Conservation (phyloP, 2,888 invertebrate genomes). For the Automeris io region DNA sequence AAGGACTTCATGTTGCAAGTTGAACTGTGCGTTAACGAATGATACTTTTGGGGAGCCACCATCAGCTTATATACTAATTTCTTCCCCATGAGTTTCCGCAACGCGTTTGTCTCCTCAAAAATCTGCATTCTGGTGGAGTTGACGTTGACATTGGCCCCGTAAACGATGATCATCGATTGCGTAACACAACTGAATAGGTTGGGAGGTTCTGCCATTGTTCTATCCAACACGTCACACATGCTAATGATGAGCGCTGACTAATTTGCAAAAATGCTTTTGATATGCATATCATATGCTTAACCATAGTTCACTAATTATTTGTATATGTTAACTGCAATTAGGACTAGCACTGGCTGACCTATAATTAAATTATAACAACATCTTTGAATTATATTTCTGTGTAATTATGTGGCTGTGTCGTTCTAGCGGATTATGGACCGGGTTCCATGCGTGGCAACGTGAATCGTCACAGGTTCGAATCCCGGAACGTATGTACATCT, state of each 20-base stretch:
- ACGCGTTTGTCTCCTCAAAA: conserved; percentile 42
- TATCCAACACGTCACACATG: conserved; percentile 50
- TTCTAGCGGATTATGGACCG: too few species aligned
- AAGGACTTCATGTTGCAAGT: conserved; percentile 51
- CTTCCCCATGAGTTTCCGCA: conserved; percentile 47
- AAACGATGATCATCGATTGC: conserved; percentile 57
- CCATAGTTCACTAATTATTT: conserved; percentile 14
- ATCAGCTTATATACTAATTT: conserved; percentile 53
- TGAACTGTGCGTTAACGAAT: conserved; percentile 52
- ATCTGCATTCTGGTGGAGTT: conserved; percentile 64
- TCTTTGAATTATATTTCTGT: too few species aligned
- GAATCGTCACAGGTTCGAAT: too few species aligned
- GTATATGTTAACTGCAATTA: too few species aligned
- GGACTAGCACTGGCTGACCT: too few species aligned
- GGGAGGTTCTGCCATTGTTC: conserved; percentile 65
- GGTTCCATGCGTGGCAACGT: too few species aligned
- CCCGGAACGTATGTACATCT: too few species aligned
- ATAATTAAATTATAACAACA: too few species aligned
- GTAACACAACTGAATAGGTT: conserved; percentile 64
- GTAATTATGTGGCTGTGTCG: too few species aligned
- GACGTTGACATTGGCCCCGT: conserved; percentile 66
- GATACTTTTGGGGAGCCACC: conserved; percentile 42
- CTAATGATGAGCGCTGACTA: conserved; percentile 26
- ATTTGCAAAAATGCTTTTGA: conserved; percentile 49
- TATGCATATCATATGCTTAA: too few species aligned